phyloP scores from a whole-genome alignment of 2,888 invertebrate species.

The Agonopterix subpropinquella region DNA sequence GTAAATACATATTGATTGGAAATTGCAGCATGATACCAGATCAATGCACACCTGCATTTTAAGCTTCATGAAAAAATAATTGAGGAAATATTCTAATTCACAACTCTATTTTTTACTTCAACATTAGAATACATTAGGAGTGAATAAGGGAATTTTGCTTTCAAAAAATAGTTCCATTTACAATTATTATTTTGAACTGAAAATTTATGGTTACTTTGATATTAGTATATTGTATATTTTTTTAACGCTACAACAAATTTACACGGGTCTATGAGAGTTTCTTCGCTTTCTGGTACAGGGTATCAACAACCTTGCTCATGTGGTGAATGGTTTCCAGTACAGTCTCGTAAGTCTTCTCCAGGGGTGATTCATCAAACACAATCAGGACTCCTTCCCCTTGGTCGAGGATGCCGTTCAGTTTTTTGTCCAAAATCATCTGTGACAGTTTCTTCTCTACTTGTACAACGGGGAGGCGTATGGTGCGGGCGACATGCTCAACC shows the following conservation, averaged over 20 bases:
- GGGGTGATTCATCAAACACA: constrained; percentile 95
- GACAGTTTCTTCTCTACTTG: constrained; percentile 99
- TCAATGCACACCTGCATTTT: constrained; percentile 7
- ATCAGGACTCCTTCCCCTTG: constrained; percentile 99
- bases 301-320: constrained; percentile 99
- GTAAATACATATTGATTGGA: constrained; percentile 40
- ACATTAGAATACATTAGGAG: constrained; percentile 32
- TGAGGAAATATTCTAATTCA: constrained; percentile 25
- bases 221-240: constrained; percentile 46
- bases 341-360: constrained; percentile 98
- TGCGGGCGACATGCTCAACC: constrained; percentile 92
- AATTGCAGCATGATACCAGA: constrained; percentile 44
- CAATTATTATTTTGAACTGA: constrained; percentile 48
- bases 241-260: constrained; percentile 68
- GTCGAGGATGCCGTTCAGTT: constrained; percentile 97
- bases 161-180: constrained; percentile 64
- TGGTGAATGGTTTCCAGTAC: constrained; percentile 98
- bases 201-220: constrained; percentile 64
- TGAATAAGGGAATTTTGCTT: constrained; percentile 50
- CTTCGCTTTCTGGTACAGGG: constrained; percentile 99
- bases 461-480: constrained; percentile 90
- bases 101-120: constrained; percentile 34
- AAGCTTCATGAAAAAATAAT: neutral
- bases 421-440: constrained; percentile 99
- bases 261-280: constrained; percentile 87